Conservation (phyloP, 2,888 invertebrate genomes). For the Phyllotreta cruciferae region DNA sequence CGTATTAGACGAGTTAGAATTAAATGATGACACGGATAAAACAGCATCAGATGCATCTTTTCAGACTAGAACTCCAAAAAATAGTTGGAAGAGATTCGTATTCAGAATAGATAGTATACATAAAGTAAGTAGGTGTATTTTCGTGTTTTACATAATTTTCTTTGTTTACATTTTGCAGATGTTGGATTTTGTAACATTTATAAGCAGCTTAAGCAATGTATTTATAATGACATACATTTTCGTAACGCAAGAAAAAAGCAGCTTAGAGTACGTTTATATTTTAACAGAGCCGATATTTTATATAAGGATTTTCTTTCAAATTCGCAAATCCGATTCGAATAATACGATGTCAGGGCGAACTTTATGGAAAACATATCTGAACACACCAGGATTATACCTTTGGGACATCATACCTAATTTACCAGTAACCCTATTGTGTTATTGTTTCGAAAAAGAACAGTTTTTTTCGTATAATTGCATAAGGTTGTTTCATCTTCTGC, state of each 20-base stretch:
- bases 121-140: not conserved
- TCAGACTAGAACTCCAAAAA: slow-evolving; percentile 6
- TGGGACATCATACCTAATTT: slow-evolving; percentile 36
- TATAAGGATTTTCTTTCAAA: slow-evolving; percentile 32
- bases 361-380: slow-evolving; percentile 31
- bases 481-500: slow-evolving; percentile 33
- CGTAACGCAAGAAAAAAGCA: slow-evolving; percentile 26
- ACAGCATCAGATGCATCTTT: slow-evolving; percentile 6
- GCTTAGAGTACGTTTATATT: slow-evolving; percentile 22
- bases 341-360: slow-evolving; percentile 25
- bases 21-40: not conserved
- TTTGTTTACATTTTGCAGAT: slow-evolving; percentile 24
- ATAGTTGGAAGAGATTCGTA: slow-evolving; percentile 24
- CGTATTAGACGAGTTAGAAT: slow-evolving; percentile 11
- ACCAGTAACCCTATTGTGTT: slow-evolving; percentile 29
- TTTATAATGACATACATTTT: slow-evolving; percentile 34
- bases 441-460: slow-evolving; percentile 28
- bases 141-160: not conserved
- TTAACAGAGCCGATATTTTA: slow-evolving; percentile 35
- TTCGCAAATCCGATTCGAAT: slow-evolving; percentile 29
- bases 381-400: slow-evolving; percentile 26
- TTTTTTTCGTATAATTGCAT: slow-evolving; percentile 34
- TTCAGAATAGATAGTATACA: too few relatives aligned
- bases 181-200: slow-evolving; percentile 22
- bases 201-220: slow-evolving; percentile 33